Conservation (phyloP, 2,888 invertebrate genomes). For the Epinotia demarniana region DNA sequence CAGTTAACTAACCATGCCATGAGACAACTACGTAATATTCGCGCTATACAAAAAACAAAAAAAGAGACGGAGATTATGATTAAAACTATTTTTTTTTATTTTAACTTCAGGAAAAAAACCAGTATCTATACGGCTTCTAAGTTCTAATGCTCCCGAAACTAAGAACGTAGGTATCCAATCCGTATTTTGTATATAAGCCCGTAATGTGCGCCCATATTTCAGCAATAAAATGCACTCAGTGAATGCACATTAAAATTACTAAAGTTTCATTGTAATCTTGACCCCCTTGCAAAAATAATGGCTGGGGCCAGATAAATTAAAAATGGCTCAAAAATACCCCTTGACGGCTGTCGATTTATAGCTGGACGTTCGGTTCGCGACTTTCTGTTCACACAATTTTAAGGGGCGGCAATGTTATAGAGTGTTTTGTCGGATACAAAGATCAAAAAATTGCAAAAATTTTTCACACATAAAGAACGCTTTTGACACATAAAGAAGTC, state of each 20-base stretch:
- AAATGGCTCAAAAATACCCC: conserved; percentile 82
- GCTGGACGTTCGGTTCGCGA: conserved; percentile 55
- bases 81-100: too few species aligned
- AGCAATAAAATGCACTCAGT: conserved; percentile 77
- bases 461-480: too few species aligned
- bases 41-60: too few species aligned
- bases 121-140: background rate
- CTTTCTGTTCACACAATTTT: conserved; percentile 53
- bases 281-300: conserved; percentile 82
- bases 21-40: too few species aligned
- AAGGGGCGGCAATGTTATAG: conserved; percentile 55
- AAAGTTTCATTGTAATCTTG: conserved; percentile 69
- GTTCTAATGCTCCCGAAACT: background rate
- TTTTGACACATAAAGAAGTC: too few species aligned
- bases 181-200: background rate
- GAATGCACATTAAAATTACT: conserved; percentile 63
- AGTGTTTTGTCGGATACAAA: background rate
- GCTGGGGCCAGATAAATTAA: conserved; percentile 83
- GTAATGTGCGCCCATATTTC: conserved; percentile 46
- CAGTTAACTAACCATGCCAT: too few species aligned
- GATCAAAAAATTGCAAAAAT: background rate
- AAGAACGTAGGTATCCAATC: background rate
- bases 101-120: too few species aligned
- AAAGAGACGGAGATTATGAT: too few species aligned
- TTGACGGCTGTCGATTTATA: conserved; percentile 69